phyloP scores from a whole-genome alignment of 2,113 vertebrate genomes.

The Melanocharis versteri region DNA sequence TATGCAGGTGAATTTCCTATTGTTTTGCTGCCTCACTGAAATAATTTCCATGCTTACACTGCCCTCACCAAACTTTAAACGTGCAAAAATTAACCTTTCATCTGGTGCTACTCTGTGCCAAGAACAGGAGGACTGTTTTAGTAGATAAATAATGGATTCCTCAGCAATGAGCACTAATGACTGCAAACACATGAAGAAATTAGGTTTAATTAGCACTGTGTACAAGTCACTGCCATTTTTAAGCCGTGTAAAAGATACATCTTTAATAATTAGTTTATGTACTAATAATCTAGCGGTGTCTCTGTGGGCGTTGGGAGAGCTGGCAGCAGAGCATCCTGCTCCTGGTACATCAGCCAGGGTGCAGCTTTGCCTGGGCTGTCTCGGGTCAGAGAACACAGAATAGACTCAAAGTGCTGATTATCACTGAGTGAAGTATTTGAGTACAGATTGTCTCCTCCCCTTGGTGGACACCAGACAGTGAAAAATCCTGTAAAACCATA shows the following conservation, averaged over 20 bases:
- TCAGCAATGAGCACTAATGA: neutral
- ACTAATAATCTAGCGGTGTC: neutral
- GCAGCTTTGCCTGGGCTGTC: rapidly evolving
- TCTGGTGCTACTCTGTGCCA: neutral
- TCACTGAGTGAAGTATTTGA: neutral
- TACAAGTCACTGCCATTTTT: neutral
- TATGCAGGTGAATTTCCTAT: neutral
- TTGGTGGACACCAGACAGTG: neutral
- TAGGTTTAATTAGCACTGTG: neutral
- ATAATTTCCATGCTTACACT: neutral
- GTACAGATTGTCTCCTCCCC: neutral
- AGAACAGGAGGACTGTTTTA: neutral
- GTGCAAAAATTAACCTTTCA: slow-evolving; percentile 31
- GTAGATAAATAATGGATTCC: neutral
- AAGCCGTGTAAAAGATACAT: neutral
- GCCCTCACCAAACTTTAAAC: neutral
- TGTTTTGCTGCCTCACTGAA: neutral
- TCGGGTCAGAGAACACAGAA: neutral
- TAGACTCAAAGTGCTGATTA: neutral
- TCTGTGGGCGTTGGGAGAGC: neutral
- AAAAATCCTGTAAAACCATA: rapidly evolving
- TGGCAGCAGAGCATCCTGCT: neutral
- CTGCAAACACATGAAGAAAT: neutral
- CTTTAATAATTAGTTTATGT: neutral
- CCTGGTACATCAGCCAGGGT: rapidly evolving